These are phyloP conservation scores for Trinectes maculatus DNA, from an alignment of 2,113 vertebrate genomes.

Conservation along the genomic window DNA sequence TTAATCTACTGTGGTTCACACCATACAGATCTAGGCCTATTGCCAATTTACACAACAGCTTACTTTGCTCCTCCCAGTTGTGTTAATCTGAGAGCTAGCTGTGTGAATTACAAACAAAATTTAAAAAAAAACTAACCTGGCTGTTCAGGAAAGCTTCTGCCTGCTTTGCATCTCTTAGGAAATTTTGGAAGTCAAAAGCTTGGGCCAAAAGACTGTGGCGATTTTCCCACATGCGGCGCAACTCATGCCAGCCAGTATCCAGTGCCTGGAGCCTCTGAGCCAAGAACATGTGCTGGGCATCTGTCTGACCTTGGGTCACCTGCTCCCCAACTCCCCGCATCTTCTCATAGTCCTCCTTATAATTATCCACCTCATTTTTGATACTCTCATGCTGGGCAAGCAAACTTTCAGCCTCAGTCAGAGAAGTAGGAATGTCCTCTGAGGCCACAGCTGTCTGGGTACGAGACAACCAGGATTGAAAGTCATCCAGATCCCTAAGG, in stretches of 20 bases:
- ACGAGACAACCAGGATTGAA: constrained; percentile 93
- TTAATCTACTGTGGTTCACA: neutral
- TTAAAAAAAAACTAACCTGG: constrained; percentile 82
- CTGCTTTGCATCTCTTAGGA: constrained; percentile 92
- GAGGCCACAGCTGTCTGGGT: constrained; percentile 92
- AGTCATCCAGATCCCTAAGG: constrained; percentile 91
- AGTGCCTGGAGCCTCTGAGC: constrained; percentile 91
- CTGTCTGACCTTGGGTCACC: constrained; percentile 89
- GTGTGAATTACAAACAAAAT: neutral
- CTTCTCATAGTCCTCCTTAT: constrained; percentile 89
- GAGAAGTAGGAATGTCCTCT: constrained; percentile 89
- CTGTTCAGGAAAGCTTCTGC: constrained; percentile 92
- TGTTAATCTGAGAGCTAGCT: neutral
- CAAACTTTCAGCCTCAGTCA: constrained; percentile 88
- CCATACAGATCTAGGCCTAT: neutral
- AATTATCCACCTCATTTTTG: constrained; percentile 92
- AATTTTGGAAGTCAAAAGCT: constrained; percentile 91
- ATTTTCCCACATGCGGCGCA: constrained; percentile 94
- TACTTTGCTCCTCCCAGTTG: neutral
- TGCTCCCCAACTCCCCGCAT: constrained; percentile 88
- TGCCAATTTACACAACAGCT: neutral
- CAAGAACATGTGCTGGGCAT: constrained; percentile 90
- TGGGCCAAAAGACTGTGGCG: constrained; percentile 89
- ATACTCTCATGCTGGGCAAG: constrained; percentile 90
- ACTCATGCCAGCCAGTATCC: constrained; percentile 93